Evolutionary conservation across 2,888 invertebrate genomes (phyloP), one percentile per base, ranked within the genome.

Genomic region (Myopa testacea): DNA sequence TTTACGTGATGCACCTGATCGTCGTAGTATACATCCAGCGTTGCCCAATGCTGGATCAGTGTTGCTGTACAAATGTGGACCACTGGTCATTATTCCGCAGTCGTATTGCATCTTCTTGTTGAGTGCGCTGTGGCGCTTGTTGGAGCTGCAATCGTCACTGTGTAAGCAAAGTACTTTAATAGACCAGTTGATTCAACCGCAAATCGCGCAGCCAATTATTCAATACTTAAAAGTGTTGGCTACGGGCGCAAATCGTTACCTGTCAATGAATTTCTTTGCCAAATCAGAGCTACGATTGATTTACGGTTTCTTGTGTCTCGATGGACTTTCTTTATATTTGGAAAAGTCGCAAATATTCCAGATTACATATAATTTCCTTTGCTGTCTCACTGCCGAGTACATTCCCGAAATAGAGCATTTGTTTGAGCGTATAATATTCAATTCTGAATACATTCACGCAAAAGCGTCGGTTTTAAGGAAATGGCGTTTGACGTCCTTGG

Each of bases 381-480:
- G 92, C 80, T 90, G 93, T 77, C 90, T 93, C 81, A 91, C 92
- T 79, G 88, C 90, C 1, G 92, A 93, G 81, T 92, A 93, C 82
- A 91, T 91, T 82, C 83, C 85, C 55, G 92, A 93, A 83, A 88
- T 93, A 16, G 90, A 92, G 81, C 91, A 87, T 82, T 84, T 93
- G 10, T 92, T 94, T 74, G 89, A 90, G 63, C 90, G 91, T 76
- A 91, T 93, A 12, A 90, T 94, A 26, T 94, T 94, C 82, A 92
- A 92, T 85, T 90, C 90, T 14, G 84, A 91, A 52, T 93, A 92
- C 90, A 81, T 84, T 5, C 90, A 92, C 65, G 90, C 92, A 74
- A 92, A 92, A 81, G 89, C 90, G 75, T 87, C 92, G 37, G 86
- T 93, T 0, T 80, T 88, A 80, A 89, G 90, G 81, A 89, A 92